phyloP scores from a whole-genome alignment of 2,888 invertebrate species.

The Drosophila ezoana region DNA sequence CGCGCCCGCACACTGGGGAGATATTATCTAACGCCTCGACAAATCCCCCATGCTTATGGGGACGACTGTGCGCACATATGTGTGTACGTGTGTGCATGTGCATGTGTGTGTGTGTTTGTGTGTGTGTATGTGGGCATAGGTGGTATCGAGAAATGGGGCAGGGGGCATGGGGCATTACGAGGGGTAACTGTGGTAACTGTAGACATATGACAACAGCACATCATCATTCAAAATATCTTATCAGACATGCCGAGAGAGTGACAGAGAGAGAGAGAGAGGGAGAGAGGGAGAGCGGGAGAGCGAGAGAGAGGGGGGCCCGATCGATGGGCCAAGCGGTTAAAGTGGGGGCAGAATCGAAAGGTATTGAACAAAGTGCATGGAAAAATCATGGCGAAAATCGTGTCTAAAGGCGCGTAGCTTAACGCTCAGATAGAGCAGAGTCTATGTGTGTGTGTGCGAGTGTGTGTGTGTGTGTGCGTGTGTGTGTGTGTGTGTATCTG shows the following conservation, averaged over 20 bases:
- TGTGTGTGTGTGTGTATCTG: conserved; percentile 22
- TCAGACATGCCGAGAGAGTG: conserved; percentile 43
- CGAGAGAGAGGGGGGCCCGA: not conserved
- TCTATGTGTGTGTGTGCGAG: not conserved
- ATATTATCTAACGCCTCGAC: conserved; percentile 73
- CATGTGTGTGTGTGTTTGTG: conserved; percentile 2
- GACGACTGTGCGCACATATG: conserved; percentile 20
- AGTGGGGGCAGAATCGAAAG: conserved; percentile 40
- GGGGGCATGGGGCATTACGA: no score
- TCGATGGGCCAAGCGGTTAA: no score
- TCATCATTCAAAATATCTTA: conserved; percentile 83
- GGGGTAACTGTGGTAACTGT: conserved; percentile 29
- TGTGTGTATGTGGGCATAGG: not conserved
- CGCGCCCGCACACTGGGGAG: conserved; percentile 55
- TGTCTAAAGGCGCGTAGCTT: conserved; percentile 58
- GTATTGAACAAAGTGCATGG: conserved; percentile 61
- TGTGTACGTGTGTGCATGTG: conserved; percentile 10
- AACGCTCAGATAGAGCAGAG: conserved; percentile 22
- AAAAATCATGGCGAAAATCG: conserved; percentile 67
- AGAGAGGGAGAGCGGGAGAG: not conserved
- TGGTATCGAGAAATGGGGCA: not conserved
- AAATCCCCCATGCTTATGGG: conserved; percentile 68
- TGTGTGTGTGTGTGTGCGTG: conserved; percentile 3
- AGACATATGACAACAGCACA: conserved; percentile 76
- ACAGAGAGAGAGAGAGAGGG: not conserved